Evolutionary conservation across 2,888 invertebrate genomes (phyloP).

Genomic region (Pandemis heparana): DNA sequence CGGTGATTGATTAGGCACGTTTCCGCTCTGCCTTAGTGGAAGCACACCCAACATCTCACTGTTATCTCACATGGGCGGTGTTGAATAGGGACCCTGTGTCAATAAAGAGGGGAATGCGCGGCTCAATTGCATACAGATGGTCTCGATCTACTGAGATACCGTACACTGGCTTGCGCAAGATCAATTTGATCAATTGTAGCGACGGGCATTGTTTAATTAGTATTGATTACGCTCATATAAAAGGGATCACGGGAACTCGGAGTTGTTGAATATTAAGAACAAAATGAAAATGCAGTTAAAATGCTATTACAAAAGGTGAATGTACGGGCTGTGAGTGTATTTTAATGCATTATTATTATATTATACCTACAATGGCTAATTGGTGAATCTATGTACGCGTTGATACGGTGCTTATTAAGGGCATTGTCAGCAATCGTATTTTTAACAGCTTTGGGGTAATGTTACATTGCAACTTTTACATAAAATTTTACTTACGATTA

Average conservation of each 20-base stretch:
- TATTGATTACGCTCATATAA: slow-evolving; percentile 28
- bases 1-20: too few relatives aligned
- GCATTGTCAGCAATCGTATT: not conserved
- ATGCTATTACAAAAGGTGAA: not conserved
- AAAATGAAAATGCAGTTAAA: not conserved
- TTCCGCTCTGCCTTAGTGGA: too few relatives aligned
- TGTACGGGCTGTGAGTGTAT: too few relatives aligned
- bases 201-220: slow-evolving; percentile 18
- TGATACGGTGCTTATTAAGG: too few relatives aligned
- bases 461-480: too few relatives aligned
- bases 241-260: slow-evolving; percentile 17
- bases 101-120: slow-evolving; percentile 54
- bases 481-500: too few relatives aligned
- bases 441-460: not conserved
- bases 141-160: slow-evolving; percentile 48
- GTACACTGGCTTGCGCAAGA: slow-evolving; percentile 60
- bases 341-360: too few relatives aligned
- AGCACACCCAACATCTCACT: too few relatives aligned
- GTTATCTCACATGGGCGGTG: not conserved
- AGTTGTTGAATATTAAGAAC: slow-evolving; percentile 15
- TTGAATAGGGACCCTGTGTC: slow-evolving; percentile 9
- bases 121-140: slow-evolving; percentile 67
- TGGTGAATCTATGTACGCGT: too few relatives aligned
- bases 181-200: slow-evolving; percentile 48
- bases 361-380: too few relatives aligned